Percentiles rank a stretch among this genome's conserved stretches.
Conservation (phyloP, 2,888 invertebrate species). For the Campopleginae sp. region DNA sequence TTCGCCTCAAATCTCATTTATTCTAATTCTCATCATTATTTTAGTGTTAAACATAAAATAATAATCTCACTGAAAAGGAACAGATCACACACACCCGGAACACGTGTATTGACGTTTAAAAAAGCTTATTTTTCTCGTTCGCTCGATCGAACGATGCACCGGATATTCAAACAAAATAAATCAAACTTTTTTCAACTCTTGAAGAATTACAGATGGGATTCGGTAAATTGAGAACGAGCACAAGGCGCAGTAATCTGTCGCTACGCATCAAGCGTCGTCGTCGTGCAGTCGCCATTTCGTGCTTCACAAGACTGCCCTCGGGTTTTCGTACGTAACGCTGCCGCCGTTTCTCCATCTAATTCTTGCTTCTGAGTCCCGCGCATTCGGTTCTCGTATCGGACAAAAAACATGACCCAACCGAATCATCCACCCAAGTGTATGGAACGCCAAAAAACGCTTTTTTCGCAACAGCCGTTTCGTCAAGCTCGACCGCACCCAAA, state of each 20-base stretch:
- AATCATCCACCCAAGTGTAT: background rate
- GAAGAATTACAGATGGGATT: background rate
- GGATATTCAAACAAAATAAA: background rate
- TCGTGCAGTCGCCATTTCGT: slow-evolving; percentile 54
- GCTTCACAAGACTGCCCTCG: slow-evolving; percentile 15
- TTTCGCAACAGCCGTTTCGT: background rate
- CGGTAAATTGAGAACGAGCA: background rate
- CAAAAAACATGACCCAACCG: background rate
- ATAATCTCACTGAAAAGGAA: slow-evolving; percentile 1
- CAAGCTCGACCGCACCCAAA: slow-evolving; percentile 4
- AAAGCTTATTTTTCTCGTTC: background rate
- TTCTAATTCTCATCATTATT: background rate
- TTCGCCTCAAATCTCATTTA: background rate
- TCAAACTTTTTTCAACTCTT: background rate
- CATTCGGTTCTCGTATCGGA: background rate
- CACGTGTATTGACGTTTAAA: background rate
- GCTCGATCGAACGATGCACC: slow-evolving; percentile 2
- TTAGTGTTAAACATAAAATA: background rate
- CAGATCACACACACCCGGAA: background rate
- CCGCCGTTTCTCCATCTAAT: background rate
- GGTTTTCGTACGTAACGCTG: slow-evolving; percentile 8
- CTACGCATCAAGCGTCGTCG: slow-evolving; percentile 25
- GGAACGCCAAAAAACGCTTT: background rate
- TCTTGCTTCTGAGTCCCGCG: background rate
- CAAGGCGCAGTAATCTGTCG: background rate